Percentiles rank a stretch among this genome's conserved stretches.
Conservation (phyloP, 1,140 invertebrate genomes). For the Liolophura sinensis region DNA sequence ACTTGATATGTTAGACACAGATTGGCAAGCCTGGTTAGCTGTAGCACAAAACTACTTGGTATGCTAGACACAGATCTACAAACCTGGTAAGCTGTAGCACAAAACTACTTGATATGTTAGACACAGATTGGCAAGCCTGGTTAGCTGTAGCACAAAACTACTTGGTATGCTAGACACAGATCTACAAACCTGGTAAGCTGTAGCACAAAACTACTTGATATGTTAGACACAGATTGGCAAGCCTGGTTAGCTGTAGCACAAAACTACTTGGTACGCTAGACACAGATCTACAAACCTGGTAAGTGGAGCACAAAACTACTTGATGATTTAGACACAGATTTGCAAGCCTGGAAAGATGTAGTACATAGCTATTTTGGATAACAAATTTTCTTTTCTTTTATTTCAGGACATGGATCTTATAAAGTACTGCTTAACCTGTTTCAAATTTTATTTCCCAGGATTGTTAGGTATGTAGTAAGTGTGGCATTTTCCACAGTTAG, state of each 20-base stretch:
- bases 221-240: background rate
- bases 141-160: constrained; percentile 62
- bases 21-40: background rate
- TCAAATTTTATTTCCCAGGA: constrained; percentile 85
- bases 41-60: background rate
- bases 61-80: background rate
- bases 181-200: too few relatives aligned
- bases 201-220: too few relatives aligned
- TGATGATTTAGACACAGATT: constrained; percentile 83
- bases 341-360: constrained; percentile 79
- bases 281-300: too few relatives aligned
- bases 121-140: constrained; percentile 82
- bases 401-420: constrained; percentile 60
- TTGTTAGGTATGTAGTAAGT: constrained; percentile 58
- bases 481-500: background rate
- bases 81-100: background rate
- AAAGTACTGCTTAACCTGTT: constrained; percentile 79
- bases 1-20: background rate
- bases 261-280: too few relatives aligned
- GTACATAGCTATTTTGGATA: background rate
- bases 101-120: constrained; percentile 85
- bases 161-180: too few relatives aligned
- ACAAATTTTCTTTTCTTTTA: constrained; percentile 15
- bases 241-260: background rate
- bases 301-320: too few relatives aligned